Conservation (phyloP, 2,113 vertebrate species). For the Aegypius monachus region DNA sequence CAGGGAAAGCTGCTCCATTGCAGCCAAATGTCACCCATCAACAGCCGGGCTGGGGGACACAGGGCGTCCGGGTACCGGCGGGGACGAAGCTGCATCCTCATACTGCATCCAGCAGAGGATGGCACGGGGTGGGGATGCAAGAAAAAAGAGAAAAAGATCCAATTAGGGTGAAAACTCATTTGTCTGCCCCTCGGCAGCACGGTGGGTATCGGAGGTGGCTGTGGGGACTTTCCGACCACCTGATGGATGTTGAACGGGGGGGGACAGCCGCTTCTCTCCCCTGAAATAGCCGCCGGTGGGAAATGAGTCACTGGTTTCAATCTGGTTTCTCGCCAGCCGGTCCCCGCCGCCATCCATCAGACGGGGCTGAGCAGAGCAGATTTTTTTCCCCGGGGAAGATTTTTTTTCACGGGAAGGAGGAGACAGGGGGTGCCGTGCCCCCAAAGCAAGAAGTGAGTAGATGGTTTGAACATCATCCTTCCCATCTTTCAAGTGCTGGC, state of each 20-base stretch:
- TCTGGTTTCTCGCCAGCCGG: neutral
- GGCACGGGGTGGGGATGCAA: accelerated
- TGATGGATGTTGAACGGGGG: neutral
- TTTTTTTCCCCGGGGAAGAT: neutral
- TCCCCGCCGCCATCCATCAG: neutral
- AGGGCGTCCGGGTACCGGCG: accelerated
- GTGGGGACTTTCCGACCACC: neutral
- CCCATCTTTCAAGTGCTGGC: neutral
- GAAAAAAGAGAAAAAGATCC: neutral
- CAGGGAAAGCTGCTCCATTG: neutral
- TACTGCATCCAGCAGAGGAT: neutral
- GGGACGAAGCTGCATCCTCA: neutral
- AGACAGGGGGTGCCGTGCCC: neutral
- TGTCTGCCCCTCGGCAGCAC: accelerated
- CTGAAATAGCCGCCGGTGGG: neutral
- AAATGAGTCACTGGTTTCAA: neutral
- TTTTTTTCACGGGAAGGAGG: neutral
- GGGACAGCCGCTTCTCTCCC: neutral
- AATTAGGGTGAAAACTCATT: neutral
- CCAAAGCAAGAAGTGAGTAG: neutral
- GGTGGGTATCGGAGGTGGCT: neutral
- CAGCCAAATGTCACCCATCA: neutral
- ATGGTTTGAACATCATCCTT: neutral
- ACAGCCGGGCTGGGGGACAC: too few relatives aligned
- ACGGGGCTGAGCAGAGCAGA: neutral